Evolutionary conservation across 2,113 vertebrate species (phyloP), one percentile per base, ranked within the genome.

Genomic region (Mustela lutreola): DNA sequence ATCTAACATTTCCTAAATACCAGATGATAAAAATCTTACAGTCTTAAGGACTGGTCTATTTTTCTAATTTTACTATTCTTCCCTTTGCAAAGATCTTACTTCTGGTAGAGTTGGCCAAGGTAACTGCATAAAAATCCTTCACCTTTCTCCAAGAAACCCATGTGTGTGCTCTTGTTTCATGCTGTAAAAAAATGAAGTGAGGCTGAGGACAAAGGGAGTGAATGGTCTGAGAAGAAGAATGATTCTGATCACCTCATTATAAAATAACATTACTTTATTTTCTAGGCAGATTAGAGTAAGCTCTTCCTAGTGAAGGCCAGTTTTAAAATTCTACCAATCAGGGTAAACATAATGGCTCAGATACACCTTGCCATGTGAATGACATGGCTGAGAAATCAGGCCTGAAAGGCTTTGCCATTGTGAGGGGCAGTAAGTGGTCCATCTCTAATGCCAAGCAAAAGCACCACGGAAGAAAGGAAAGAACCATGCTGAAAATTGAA

Each of bases 401-500:
- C 83, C 96, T 90, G 90, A 94, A 96, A 48, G 90, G 1, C 80
- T 97, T 95, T 73, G 67, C 90, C 95, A 28, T 3, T 56, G 97
- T 82, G 97, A 97, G 70, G 2, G 79, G 90, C 91, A 89, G 63
- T 48, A 31, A 97, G 71, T 48, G 24, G n/a, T 92, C 96, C 90
- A 39, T 78, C 89, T 84, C 45, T 89, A 93, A 97, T 95, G 82
- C 94, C 58, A 93, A 50, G 84, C 89, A 76, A 80, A 96, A 95
- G 87, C 36, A 21, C 91, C 87, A 2, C 7, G 36, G 22, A 83
- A 95, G 79, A 87, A 97, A 96, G 78, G 42, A 26, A 81, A 62
- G 73, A 91, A 91, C 96, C 53, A 60, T 0, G 0, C 95, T 96
- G 95, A 97, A 98, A 98, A 95, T 67, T 94, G 97, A 97, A 97